Percentiles rank a stretch among this genome's conserved stretches.
Evolutionary conservation across 2,113 vertebrate species (phyloP).

Genomic region (Toxotes jaculatrix): DNA sequence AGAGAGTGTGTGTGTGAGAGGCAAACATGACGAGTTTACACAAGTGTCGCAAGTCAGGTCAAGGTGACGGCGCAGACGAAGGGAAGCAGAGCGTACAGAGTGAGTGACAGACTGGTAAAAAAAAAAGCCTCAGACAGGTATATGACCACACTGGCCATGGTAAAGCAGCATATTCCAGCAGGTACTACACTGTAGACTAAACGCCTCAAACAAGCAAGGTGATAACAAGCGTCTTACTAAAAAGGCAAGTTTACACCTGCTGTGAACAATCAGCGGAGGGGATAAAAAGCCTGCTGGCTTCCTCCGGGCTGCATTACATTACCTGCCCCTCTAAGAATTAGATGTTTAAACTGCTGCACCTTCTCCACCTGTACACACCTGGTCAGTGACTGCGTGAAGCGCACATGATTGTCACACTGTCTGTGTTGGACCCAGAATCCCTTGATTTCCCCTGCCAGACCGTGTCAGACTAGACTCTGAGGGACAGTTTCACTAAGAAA

Average conservation of each 20-base stretch:
- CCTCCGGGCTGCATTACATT: neutral
- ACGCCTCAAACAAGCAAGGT: neutral
- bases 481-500: too few species aligned
- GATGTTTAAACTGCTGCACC: neutral
- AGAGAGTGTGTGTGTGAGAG: conserved; percentile 1
- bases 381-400: neutral
- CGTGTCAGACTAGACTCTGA: too few species aligned
- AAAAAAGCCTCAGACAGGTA: neutral
- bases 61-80: conserved; percentile 31
- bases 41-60: neutral
- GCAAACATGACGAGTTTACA: conserved; percentile 1
- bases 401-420: neutral
- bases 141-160: neutral
- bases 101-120: conserved; percentile 11
- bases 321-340: neutral
- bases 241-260: too few species aligned
- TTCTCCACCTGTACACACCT: neutral
- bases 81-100: conserved; percentile 9
- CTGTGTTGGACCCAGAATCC: too few species aligned
- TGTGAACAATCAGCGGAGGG: too few species aligned
- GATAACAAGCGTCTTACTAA: neutral
- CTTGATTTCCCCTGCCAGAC: too few species aligned
- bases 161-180: neutral
- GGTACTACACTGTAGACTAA: neutral
- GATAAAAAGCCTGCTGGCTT: too few species aligned